Percentiles rank a stretch among this genome's conserved stretches.
These are phyloP conservation scores for Agraylea sexmaculata DNA, from an alignment of 1,140 invertebrate genomes.

Conservation along the genomic window DNA sequence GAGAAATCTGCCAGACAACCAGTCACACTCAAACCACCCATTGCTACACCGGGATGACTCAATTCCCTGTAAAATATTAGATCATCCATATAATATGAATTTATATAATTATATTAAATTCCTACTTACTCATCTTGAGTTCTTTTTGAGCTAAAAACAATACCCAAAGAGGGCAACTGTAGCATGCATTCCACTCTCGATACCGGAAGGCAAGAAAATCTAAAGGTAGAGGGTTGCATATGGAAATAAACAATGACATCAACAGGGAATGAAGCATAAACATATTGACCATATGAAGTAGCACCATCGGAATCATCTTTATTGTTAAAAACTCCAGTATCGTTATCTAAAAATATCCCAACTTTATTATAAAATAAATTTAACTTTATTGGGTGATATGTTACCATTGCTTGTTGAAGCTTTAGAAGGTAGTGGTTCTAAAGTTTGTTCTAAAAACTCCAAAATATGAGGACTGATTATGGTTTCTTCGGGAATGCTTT, in stretches of 20 bases:
- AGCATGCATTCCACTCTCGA: constrained; percentile 94
- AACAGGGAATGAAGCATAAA: constrained; percentile 90
- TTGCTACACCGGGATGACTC: constrained; percentile 50
- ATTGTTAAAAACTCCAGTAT: constrained; percentile 6
- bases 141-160: constrained; percentile 84
- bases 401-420: constrained; percentile 29
- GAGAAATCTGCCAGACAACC: constrained; percentile 93
- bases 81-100: background rate
- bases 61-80: constrained; percentile 37
- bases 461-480: constrained; percentile 90
- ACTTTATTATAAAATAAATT: background rate
- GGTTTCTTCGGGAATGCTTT: constrained; percentile 92
- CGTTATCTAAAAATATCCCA: background rate
- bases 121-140: constrained; percentile 55
- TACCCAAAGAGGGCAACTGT: constrained; percentile 87
- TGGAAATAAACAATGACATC: constrained; percentile 98
- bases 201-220: constrained; percentile 90
- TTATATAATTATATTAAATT: constrained; percentile 2
- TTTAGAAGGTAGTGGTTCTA: constrained; percentile 82
- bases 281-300: constrained; percentile 61
- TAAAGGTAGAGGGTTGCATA: constrained; percentile 92
- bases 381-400: background rate
- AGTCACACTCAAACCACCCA: constrained; percentile 84
- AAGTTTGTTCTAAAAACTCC: constrained; percentile 87
- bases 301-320: constrained; percentile 30